Conservation (phyloP, 2,888 invertebrate genomes). For the Brachynemurus nebulosus region DNA sequence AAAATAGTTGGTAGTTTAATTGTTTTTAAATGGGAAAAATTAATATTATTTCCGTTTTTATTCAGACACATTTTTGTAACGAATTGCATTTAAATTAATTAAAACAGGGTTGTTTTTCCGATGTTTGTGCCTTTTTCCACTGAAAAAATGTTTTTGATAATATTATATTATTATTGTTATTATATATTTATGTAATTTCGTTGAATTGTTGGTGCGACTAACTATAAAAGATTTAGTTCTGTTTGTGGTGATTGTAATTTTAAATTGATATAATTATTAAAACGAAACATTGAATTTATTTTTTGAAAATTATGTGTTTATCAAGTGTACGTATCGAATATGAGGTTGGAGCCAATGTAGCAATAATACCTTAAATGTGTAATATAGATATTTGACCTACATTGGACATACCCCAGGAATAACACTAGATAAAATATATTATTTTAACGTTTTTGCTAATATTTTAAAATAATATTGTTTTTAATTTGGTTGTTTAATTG, state of each 20-base stretch:
- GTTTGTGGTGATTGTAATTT: neutral
- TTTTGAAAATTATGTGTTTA: constrained; percentile 3
- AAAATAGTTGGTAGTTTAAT: neutral
- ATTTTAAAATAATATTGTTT: neutral
- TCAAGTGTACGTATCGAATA: constrained; percentile 5
- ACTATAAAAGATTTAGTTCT: neutral
- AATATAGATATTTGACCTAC: constrained; percentile 5
- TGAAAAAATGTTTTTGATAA: neutral
- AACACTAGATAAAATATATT: constrained; percentile 3
- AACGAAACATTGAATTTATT: neutral
- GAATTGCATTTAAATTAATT: constrained; percentile 1
- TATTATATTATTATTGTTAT: too few species aligned
- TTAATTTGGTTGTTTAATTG: neutral
- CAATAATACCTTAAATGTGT: too few species aligned
- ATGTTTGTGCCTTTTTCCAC: constrained; percentile 2
- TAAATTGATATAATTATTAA: neutral
- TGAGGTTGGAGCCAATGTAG: too few species aligned
- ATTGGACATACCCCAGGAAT: constrained; percentile 2
- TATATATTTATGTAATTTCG: too few species aligned
- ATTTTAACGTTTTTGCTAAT: neutral
- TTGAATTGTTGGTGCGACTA: too few species aligned
- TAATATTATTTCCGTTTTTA: too few species aligned
- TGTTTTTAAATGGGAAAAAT: too few species aligned
- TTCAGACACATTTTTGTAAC: too few species aligned
- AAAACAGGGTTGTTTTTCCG: neutral